Conservation (phyloP, 2,797 vertebrate genomes). For the Dromococcyx pavoninus region DNA sequence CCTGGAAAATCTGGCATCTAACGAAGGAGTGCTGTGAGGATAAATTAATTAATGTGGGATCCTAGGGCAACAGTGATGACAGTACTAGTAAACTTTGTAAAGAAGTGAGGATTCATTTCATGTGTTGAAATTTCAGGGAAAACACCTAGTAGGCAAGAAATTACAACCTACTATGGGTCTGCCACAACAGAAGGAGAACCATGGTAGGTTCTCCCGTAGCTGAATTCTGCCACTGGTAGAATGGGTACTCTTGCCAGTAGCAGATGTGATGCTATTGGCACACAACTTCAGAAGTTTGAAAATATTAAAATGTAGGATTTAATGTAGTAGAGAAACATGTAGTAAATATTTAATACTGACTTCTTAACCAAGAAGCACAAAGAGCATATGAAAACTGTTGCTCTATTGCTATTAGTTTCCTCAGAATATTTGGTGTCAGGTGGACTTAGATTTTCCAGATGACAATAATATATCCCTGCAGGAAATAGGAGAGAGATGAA, state of each 20-base stretch:
- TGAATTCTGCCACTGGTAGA: neutral
- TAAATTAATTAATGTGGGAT: constrained; percentile 22
- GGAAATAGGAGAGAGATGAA: neutral
- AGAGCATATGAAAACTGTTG: neutral
- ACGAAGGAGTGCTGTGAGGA: neutral
- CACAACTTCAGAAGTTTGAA: neutral
- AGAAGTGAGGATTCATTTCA: neutral
- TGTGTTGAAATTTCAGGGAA: neutral
- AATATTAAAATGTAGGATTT: neutral
- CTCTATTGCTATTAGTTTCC: neutral
- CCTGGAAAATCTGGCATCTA: constrained; percentile 4
- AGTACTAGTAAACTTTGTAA: neutral
- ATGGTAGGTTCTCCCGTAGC: neutral
- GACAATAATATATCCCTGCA: neutral
- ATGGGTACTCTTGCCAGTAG: neutral
- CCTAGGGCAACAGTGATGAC: neutral
- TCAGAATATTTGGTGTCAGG: neutral
- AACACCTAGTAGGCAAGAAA: neutral
- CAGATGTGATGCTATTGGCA: constrained; percentile 6
- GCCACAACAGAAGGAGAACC: neutral
- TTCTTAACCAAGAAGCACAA: neutral
- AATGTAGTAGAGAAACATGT: neutral
- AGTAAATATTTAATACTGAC: neutral
- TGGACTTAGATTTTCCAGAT: constrained; percentile 24
- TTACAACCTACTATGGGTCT: neutral